Conservation (phyloP, 2,888 invertebrate species). For the Ectemnius cavifrons region DNA sequence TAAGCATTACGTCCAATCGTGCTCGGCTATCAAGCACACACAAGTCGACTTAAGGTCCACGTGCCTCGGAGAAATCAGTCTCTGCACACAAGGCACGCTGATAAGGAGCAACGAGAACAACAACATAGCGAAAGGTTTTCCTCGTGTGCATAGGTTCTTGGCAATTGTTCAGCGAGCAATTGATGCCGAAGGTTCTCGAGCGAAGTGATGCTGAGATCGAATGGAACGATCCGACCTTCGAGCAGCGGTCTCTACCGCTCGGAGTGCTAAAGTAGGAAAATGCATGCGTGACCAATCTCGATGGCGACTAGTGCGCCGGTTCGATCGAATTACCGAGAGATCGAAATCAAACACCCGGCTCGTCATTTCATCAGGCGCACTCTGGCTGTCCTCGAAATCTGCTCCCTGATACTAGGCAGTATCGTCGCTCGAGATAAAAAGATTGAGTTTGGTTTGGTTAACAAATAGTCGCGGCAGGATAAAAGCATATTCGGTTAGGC, state of each 20-base stretch:
- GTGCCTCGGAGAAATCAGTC: neutral
- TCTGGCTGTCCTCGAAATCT: constrained; percentile 13
- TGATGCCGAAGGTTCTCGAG: no score
- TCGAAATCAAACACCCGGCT: constrained; percentile 41
- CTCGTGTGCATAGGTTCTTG: no score
- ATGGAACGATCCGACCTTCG: constrained; percentile 24
- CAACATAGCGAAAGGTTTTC: no score
- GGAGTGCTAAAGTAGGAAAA: constrained; percentile 25
- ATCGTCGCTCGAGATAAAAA: neutral
- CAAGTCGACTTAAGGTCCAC: no score
- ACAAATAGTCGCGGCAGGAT: no score
- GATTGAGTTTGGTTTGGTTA: no score
- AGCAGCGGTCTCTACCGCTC: constrained; percentile 1
- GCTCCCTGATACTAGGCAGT: neutral
- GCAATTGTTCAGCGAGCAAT: no score
- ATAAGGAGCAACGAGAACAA: no score
- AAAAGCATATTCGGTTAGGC: no score
- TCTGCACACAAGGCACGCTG: neutral
- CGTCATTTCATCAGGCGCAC: constrained; percentile 23
- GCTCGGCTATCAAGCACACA: no score
- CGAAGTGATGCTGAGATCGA: neutral
- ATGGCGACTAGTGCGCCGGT: constrained; percentile 25
- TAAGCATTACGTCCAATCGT: no score
- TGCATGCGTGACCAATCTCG: constrained; percentile 28
- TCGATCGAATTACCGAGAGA: constrained; percentile 36